Evolutionary conservation across 1,140 invertebrate species (phyloP).

Genomic region (Potamilus streckersoni): DNA sequence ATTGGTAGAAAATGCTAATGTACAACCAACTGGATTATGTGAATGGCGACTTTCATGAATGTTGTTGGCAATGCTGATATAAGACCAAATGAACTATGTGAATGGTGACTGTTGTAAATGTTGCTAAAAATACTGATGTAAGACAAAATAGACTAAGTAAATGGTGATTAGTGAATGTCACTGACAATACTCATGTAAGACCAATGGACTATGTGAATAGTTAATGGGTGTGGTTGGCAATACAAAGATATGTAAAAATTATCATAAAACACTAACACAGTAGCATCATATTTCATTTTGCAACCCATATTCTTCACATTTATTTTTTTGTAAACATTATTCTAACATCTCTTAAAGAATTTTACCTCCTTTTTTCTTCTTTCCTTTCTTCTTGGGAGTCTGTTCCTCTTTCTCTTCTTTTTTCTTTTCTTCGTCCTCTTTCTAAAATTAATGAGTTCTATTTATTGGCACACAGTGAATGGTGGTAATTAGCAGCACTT

Average conservation of each 20-base stretch:
- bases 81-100: no score
- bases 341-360: slow-evolving; percentile 5
- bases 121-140: no score
- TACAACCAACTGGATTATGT: no score
- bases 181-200: no score
- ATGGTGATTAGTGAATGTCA: no score
- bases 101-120: no score
- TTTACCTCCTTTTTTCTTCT: slow-evolving; percentile 43
- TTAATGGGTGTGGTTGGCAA: background rate
- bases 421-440: slow-evolving; percentile 16
- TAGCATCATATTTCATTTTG: background rate
- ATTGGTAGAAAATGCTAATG: no score
- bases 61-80: no score
- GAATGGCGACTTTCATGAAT: no score
- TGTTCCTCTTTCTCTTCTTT: slow-evolving; percentile 20
- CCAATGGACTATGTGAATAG: background rate
- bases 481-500: no score
- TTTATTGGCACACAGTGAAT: background rate
- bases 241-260: background rate
- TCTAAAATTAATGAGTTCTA: slow-evolving; percentile 1
- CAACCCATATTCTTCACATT: background rate
- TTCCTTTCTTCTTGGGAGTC: slow-evolving; percentile 33
- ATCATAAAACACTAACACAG: background rate
- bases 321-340: background rate
- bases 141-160: no score